phyloP scores from a whole-genome alignment of 2,888 invertebrate genomes.

The Drosophila flavopinicola region DNA sequence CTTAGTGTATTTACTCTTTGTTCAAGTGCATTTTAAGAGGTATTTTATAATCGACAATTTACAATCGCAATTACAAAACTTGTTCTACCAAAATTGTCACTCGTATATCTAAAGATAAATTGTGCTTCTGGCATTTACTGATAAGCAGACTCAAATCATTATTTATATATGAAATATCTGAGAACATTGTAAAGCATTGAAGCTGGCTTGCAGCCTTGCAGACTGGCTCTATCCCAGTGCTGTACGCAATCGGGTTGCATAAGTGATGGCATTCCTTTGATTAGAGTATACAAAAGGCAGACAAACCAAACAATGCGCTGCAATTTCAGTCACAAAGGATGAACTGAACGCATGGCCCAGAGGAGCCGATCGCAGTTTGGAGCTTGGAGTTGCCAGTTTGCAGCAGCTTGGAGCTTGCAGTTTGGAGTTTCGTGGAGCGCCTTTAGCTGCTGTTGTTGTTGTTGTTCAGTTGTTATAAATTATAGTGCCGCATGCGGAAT shows the following conservation, averaged over 20 bases:
- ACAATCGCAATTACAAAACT: no score
- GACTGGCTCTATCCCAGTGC: not conserved
- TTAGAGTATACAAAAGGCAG: slow-evolving; percentile 54
- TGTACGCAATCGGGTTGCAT: slow-evolving; percentile 17
- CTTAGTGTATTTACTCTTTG: no score
- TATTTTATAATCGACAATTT: no score
- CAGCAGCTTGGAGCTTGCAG: slow-evolving; percentile 20
- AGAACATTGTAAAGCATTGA: not conserved
- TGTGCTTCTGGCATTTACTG: not conserved
- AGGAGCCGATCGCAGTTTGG: slow-evolving; percentile 22
- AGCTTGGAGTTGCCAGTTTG: slow-evolving; percentile 19
- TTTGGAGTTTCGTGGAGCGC: slow-evolving; percentile 68
- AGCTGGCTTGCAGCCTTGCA: not conserved
- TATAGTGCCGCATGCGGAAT: slow-evolving; percentile 79
- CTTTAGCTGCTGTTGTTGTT: slow-evolving; percentile 74
- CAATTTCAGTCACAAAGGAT: slow-evolving; percentile 74
- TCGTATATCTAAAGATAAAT: not conserved
- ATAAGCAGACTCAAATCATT: slow-evolving; percentile 9
- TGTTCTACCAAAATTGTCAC: no score
- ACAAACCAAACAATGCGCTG: slow-evolving; percentile 74
- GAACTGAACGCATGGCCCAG: slow-evolving; percentile 71
- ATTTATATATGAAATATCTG: slow-evolving; percentile 14
- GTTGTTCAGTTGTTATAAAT: slow-evolving; percentile 77
- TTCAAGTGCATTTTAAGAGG: no score
- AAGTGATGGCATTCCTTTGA: slow-evolving; percentile 26